Evolutionary conservation across 2,888 invertebrate genomes (phyloP), one percentile per base, ranked within the genome.

Genomic region (Lathronympha strigana): DNA sequence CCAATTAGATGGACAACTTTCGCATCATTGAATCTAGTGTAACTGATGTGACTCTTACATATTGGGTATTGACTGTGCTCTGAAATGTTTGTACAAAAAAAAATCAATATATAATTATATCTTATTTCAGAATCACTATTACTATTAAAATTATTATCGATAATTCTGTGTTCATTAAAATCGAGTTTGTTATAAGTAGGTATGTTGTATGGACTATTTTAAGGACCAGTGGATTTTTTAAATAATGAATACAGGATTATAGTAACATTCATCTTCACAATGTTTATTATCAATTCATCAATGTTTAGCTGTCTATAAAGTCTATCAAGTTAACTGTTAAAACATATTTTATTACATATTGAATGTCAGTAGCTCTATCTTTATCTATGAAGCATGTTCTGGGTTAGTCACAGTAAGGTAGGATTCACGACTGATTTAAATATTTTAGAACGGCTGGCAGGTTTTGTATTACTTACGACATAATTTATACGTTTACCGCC

Each of bases 291-390:
- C 70, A 82, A 81, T 82, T 76, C 81, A 79, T 74, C 70, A 82
- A 81, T 82, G 83, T 85, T 86, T 90, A 85, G 84, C 79, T 83
- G 77, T 85, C 83, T 84, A 84, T 82, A 90, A 89, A 91, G 86
- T 91, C 84, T 91, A 91, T 90, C 87, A 78, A 85, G 88, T 90
- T 90, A 84, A 76, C 69, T 78, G 83, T 86, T 88, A 74, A 75
- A 82, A 84, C 78, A 86, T 89, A 90, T 90, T 90, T 88, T 89
- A 89, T 84, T 82, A 86, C 81, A 84, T 83, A 47, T 78, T 81
- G 78, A 76, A 78, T 82, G 79, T 84, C 78, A 72, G 82, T 86
- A 86, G 82, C 73, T 80, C 78, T 81, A 75, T 77, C 72, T 71
- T 69, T 80, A 76, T 76, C 68, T 75, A 75, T 72, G 73, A 73